Evolutionary conservation across 2,113 vertebrate species (phyloP), one percentile per base, ranked within the genome.

Genomic region (Tichodroma muraria): DNA sequence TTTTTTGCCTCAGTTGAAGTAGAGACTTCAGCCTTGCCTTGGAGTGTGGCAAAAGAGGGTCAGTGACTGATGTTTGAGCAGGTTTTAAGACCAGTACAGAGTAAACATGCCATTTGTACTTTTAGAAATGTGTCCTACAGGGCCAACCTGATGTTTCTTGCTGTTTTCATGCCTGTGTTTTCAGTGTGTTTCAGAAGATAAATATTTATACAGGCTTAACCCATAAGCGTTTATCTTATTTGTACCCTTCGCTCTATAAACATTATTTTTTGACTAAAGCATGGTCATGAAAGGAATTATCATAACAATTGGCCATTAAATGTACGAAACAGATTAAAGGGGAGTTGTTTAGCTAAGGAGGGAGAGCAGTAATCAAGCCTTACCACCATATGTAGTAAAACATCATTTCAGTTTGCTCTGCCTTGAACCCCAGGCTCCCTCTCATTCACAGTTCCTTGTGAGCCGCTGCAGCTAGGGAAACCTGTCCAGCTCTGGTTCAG

Each of bases 401-500:
- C 60, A 30, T 31, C 3, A 40, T 61, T 63, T 54, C 18, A 37
- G 13, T 63, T 71, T 63, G 37, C 63, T 33, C 35, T 59, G 4
- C 21, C 25, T 27, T 63, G 30, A 45, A 0, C 37, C 14, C 8
- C 17, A 20, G 37, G 19, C 15, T 70, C 10, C 25, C 31, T 14
- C 24, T 61, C 7, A 0, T 19, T 40, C 0, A 0, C 35, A 42
- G 13, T 24, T 85, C 57, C 47, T 59, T 6, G 18, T 0, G 10
- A n/a, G 23, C 35, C 57, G 25, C 42, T 83, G 69, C 40, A 53
- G 6, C 8, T 80, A 21, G 56, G 28, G 63, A 20, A 31, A 56
- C 15, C 18, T 47, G 15, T 20, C 57, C 8, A 27, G 4, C 27
- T 75, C n/a, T 50, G 52, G 15, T 8, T 53, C 25, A 28, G 24